A percentile compares a stretch with the other conserved stretches of the same genome.
Evolutionary conservation across 2,888 invertebrate species (phyloP).

Genomic region (Nymphalis polychloros): DNA sequence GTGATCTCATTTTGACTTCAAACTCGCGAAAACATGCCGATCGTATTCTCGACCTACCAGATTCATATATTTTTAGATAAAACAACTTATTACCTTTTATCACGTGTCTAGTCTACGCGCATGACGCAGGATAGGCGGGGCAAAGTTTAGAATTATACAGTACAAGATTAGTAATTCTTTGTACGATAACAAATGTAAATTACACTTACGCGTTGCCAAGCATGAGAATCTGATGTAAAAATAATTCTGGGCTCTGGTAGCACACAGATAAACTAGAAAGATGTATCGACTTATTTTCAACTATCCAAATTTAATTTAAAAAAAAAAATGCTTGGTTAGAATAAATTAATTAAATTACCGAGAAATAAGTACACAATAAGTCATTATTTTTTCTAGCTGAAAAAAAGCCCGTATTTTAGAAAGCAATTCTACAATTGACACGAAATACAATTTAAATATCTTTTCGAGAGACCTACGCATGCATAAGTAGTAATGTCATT

Average conservation of each 20-base stretch:
- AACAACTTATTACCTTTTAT: constrained; percentile 8
- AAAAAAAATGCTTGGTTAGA: too few relatives aligned
- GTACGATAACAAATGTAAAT: neutral
- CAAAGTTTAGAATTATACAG: constrained; percentile 3
- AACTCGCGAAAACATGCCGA: constrained; percentile 1
- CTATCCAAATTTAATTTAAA: neutral
- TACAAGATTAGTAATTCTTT: constrained; percentile 2
- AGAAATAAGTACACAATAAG: neutral
- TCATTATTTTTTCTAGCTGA: neutral
- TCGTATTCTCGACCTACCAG: constrained; percentile 7
- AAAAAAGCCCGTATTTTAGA: neutral
- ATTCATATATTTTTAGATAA: constrained; percentile 19
- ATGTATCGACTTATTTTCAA: neutral
- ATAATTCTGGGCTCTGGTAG: neutral
- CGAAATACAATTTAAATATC: constrained; percentile 8
- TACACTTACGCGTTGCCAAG: constrained; percentile 2
- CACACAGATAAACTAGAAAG: neutral
- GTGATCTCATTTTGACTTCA: neutral
- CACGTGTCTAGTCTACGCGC: constrained; percentile 9
- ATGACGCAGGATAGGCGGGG: constrained; percentile 13
- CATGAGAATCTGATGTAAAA: neutral
- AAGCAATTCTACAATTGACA: neutral
- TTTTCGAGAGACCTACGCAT: constrained; percentile 20
- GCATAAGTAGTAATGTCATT: constrained; percentile 34
- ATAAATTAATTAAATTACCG: neutral